Evolutionary conservation across 2,113 vertebrate genomes (phyloP).

Genomic region (Ophiodon elongatus): DNA sequence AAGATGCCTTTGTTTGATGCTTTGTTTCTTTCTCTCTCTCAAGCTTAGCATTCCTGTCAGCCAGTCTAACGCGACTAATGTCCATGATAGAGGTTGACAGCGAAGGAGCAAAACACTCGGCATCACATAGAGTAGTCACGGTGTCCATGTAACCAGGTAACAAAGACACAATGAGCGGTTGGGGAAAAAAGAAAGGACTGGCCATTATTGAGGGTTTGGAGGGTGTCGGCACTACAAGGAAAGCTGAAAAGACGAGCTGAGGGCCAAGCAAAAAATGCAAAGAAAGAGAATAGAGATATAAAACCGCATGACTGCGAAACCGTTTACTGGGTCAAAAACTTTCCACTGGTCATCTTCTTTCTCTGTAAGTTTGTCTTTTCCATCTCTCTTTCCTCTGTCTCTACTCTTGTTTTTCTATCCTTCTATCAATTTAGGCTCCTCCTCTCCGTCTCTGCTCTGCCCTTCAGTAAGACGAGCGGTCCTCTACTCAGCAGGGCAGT

Average conservation of each 20-base stretch:
- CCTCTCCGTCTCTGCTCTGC: not conserved
- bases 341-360: constrained; percentile 40
- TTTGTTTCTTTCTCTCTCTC: too few relatives aligned
- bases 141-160: constrained; percentile 7
- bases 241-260: constrained; percentile 12
- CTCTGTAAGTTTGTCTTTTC: not conserved
- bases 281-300: constrained; percentile 14
- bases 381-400: not conserved
- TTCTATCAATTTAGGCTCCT: not conserved
- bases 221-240: not conserved
- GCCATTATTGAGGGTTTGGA: constrained; percentile 18
- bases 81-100: not conserved
- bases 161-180: not conserved
- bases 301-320: constrained; percentile 35
- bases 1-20: not conserved
- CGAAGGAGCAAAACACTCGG: not conserved
- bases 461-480: constrained; percentile 25
- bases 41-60: constrained; percentile 32
- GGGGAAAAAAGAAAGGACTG: not conserved
- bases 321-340: constrained; percentile 28
- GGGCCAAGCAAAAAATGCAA: not conserved
- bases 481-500: constrained; percentile 15
- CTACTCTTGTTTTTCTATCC: not conserved
- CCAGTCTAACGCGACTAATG: constrained; percentile 35
- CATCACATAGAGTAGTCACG: not conserved